Evolutionary conservation across 1,140 invertebrate genomes (phyloP), one percentile per base, ranked within the genome.

Genomic region (Pemphigus obesinymphae): DNA sequence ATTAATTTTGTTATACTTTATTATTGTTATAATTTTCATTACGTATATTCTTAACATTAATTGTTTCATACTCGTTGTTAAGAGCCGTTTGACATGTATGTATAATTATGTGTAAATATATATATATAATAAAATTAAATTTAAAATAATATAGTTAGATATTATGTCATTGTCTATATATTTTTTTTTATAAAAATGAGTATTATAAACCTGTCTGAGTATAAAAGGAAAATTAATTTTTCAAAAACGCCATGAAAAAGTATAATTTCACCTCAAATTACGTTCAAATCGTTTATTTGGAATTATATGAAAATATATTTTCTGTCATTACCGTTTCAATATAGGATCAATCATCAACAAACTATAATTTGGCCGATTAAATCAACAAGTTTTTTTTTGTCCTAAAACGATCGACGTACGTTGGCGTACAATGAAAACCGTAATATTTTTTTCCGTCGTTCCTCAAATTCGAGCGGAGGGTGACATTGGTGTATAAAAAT

Each of bases 391-490:
- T 70, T 26, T 66, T 66, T 68, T 70, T 43, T 26, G n/a, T 4
- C 23, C 4, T 2, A 37, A 40, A 40, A 17, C 34, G n/a, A 26
- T 70, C 37, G 13, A 70, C 7, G 37, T 23, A 17, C 20, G 45
- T n/a, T 13, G 43, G 29, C 48, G 17, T 37, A 75, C 45, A 53
- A 53, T 75, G 3, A 78, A 78, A 55, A 34, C 29, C 53, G 23
- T 78, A 23, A 58, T 55, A 58, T 37, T 55, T 78, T n/a, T 40
- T 78, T 26, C 53, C n/a, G 4, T 53, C 72, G 48, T 53, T 75
- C 31, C 45, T 75, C 20, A 78, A 58, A 78, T 78, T 78, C n/a
- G 31, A 61, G 11, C n/a, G n/a, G 48, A 40, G 75, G 53, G 50
- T 58, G 75, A 58, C 75, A 58, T 26, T 17, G 34, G 75, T n/a